Conservation (phyloP, 1,140 invertebrate genomes). For the Trypoxylus dichotomus region DNA sequence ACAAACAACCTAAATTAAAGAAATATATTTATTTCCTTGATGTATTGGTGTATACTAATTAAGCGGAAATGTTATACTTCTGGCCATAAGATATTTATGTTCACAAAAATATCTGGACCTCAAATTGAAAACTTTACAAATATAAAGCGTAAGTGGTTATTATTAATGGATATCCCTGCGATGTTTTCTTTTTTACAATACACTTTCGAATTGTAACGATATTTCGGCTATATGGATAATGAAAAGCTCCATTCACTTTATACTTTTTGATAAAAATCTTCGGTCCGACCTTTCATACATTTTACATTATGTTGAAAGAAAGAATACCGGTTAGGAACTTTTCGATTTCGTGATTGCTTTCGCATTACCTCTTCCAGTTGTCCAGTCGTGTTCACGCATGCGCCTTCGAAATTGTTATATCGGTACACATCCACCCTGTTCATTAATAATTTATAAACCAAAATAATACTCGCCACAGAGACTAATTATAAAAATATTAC, state of each 20-base stretch:
- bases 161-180: conserved; percentile 8
- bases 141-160: not conserved
- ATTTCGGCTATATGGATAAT: not conserved
- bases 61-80: too few species aligned
- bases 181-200: not conserved
- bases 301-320: conserved; percentile 13
- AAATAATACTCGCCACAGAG: not conserved
- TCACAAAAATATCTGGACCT: not conserved
- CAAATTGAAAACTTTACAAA: not conserved
- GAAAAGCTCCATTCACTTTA: not conserved
- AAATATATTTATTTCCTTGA: too few species aligned
- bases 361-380: conserved; percentile 5
- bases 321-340: not conserved
- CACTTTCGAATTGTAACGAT: not conserved
- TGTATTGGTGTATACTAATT: too few species aligned
- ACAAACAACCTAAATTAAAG: too few species aligned
- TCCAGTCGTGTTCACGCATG: not conserved
- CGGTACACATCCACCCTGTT: not conserved
- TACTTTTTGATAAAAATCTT: conserved; percentile 7
- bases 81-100: too few species aligned
- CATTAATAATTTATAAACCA: conserved; percentile 1
- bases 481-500: not conserved
- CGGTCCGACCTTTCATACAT: conserved; percentile 1
- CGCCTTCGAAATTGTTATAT: not conserved
- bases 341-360: not conserved